These are phyloP conservation scores for Gymnocypris eckloni DNA, from an alignment of 2,797 vertebrate genomes.

Conservation along the genomic window DNA sequence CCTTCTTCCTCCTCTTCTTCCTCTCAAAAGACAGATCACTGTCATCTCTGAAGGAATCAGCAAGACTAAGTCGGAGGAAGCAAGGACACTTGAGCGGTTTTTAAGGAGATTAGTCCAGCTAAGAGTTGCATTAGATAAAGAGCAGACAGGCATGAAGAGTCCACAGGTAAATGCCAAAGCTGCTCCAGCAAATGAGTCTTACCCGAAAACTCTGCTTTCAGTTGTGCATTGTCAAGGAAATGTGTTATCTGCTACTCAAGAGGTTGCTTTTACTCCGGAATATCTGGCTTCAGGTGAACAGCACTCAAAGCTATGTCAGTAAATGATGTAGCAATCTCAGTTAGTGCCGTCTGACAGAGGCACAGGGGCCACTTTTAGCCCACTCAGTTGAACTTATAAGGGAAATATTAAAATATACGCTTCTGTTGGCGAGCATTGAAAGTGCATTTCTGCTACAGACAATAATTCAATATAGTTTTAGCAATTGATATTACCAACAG, in stretches of 20 bases:
- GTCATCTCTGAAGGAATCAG: slow-evolving; percentile 17
- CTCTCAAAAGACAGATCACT: not conserved
- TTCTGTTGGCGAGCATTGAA: not conserved
- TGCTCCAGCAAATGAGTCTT: slow-evolving; percentile 45
- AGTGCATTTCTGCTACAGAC: not conserved
- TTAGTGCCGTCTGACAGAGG: slow-evolving; percentile 16
- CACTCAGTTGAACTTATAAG: not conserved
- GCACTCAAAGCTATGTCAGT: slow-evolving; percentile 39
- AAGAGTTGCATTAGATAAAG: slow-evolving; percentile 51
- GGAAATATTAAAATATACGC: not conserved
- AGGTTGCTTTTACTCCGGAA: slow-evolving; percentile 21
- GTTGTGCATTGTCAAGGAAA: slow-evolving; percentile 42
- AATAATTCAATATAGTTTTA: not conserved
- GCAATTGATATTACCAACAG: not conserved
- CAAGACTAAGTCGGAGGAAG: slow-evolving; percentile 14
- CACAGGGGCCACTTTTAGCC: slow-evolving; percentile 3
- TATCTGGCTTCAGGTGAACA: slow-evolving; percentile 28
- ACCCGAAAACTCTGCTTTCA: slow-evolving; percentile 40
- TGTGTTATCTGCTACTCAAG: slow-evolving; percentile 12
- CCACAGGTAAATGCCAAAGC: slow-evolving; percentile 47
- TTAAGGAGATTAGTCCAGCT: slow-evolving; percentile 48
- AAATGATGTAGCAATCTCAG: slow-evolving; percentile 21
- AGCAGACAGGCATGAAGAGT: slow-evolving; percentile 35
- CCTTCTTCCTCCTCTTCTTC: not conserved
- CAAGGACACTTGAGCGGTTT: slow-evolving; percentile 43